Conservation (phyloP, 2,797 vertebrate genomes). For the Apogon talboti region DNA sequence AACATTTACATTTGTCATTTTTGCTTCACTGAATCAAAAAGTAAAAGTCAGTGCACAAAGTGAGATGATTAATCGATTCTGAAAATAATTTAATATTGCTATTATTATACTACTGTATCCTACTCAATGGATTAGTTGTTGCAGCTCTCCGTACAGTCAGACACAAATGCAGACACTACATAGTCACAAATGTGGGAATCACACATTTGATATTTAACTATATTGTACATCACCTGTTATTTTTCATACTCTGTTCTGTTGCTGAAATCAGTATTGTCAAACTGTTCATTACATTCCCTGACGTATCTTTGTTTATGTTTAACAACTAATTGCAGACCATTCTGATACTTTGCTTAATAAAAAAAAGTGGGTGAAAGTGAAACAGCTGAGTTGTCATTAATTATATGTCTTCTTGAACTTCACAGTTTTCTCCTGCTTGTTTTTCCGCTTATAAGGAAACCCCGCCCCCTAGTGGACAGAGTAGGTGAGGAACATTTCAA, state of each 20-base stretch:
- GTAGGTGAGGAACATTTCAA: too few relatives aligned
- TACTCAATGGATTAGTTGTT: too few relatives aligned
- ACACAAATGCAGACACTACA: conserved; percentile 23
- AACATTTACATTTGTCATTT: too few relatives aligned
- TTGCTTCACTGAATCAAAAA: too few relatives aligned
- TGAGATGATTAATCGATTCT: too few relatives aligned
- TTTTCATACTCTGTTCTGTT: conserved; percentile 51
- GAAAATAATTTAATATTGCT: too few relatives aligned
- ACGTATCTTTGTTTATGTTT: conserved; percentile 53
- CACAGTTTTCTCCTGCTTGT: neutral
- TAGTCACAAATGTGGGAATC: conserved; percentile 18
- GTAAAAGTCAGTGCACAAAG: too few relatives aligned
- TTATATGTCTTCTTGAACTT: neutral
- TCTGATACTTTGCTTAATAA: conserved; percentile 82
- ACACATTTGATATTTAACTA: conserved; percentile 37
- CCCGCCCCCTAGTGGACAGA: conserved; percentile 23
- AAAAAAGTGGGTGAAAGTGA: conserved; percentile 61
- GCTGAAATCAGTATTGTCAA: conserved; percentile 38
- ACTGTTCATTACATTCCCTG: conserved; percentile 61
- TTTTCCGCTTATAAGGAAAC: conserved; percentile 10
- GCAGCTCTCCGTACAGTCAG: neutral
- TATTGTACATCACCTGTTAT: conserved; percentile 28
- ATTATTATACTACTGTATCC: too few relatives aligned
- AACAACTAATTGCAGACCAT: conserved; percentile 70
- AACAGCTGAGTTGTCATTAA: conserved; percentile 10